Evolutionary conservation across 2,113 vertebrate species (phyloP), one percentile per base, ranked within the genome.

Genomic region (Poeciliopsis occidentalis): DNA sequence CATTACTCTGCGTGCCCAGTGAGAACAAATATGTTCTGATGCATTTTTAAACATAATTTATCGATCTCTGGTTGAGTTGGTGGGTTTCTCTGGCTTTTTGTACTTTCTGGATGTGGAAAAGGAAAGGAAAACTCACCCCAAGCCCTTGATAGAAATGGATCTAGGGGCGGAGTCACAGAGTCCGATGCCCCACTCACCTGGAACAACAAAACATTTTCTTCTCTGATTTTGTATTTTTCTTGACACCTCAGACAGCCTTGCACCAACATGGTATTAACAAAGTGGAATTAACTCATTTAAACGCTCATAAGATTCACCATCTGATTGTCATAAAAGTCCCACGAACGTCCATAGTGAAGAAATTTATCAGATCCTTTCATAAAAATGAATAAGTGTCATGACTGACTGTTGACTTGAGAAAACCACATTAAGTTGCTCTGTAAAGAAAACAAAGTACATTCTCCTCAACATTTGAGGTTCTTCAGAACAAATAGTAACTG

Each of bases 151-250:
- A 4, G 61, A 71, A 71, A 98, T 95, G 65, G 91, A 85, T 22
- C 89, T 92, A 2, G 92, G 90, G 1, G 92, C 78, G 7, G 81
- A 85, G 69, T 94, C 93, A 68, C 91, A 89, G 27, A 93, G 91
- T 8, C 97, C 96, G 11, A 95, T 87, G 6, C 94, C 93, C 88
- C 94, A 95, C 0, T 95, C 94, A 68, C 96, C 97, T 97, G 80
- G 1, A 85, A 69, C 1, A n/a, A 54, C 8, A 57, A 70, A 75
- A 66, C 24, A 69, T 17, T 60, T 60, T 6, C 24, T 37, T 19
- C 24, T 47, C 24, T 57, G 51, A 11, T 24, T 6, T 24, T 57
- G 24, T 22, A 57, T 22, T n/a, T 57, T 57, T 57, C 24, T 10
- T 10, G 1, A n/a, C 22, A 3, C 51, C 17, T 24, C 22, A 24